Base-by-base conservation (phyloP, 2,888 invertebrate species). In the Megalurothrips usitatus region DNA sequence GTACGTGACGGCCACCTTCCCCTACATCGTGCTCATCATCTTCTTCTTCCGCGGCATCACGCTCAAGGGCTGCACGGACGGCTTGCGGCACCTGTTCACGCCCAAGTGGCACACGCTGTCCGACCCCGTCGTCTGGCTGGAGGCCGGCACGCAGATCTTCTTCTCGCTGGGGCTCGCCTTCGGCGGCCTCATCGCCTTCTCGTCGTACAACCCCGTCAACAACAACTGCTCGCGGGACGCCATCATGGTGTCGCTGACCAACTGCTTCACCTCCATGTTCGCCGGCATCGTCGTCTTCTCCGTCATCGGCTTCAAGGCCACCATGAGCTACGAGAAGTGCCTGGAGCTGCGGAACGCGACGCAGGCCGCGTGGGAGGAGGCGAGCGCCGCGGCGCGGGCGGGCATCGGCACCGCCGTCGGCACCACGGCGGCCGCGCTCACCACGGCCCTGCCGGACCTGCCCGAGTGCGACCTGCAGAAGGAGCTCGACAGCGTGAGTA, bases 61-160 rank as follows among this genome's bases (percentile, higher is more conserved):
- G 0, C 87, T 97, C 28, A 94, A 93, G 84, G 97, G 97, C 81
- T 93, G 94, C 93, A 89, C 91, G 52, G 96, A 96, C 85, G 97
- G 97, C 0, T 88, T 98, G 0, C 89, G 92, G 9, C 96, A 97
- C 88, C 90, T 98, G 47, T 96, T 98, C 86, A 96, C 95, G 0
- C 97, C 97, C 0, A 94, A 96, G 89, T 96, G 98, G 94, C 94
- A 94, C 85, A 96, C 93, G 82, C 90, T 98, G 82, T 88, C 94
- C 58, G 97, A 97, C 88, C 98, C 98, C 12, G 95, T 96, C 0
- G 98, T 98, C 0, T 98, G 98, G 98, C 88, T 98, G 81, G 98
- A 98, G 88, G 98, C 98, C 0, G 98, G 98, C 2, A 98, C 98
- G 0, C 98, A 98, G 87, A 98, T 98, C 85, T 98, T 98, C 89